Evolutionary conservation across 2,113 vertebrate genomes (phyloP).

Genomic region (Passer domesticus): DNA sequence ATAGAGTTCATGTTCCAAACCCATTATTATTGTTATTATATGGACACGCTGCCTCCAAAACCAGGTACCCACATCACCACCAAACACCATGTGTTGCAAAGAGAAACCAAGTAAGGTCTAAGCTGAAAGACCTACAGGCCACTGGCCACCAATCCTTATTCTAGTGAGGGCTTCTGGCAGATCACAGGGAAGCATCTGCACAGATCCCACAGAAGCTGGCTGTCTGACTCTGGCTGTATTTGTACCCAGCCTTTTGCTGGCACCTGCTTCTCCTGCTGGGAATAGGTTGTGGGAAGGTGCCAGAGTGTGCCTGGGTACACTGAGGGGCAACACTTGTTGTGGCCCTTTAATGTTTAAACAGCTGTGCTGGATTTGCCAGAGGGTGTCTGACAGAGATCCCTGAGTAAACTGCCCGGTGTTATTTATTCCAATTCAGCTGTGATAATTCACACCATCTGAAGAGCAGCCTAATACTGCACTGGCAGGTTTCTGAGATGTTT

Average conservation of each 20-base stretch:
- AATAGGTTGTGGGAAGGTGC: background rate
- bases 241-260: background rate
- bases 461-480: background rate
- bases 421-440: slow-evolving; percentile 12
- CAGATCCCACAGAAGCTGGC: background rate
- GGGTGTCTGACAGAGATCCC: background rate
- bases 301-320: background rate
- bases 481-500: background rate
- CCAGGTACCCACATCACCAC: background rate
- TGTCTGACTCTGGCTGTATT: background rate
- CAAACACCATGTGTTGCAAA: background rate
- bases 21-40: background rate
- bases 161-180: background rate
- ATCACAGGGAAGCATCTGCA: background rate
- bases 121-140: background rate
- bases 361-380: slow-evolving; percentile 14
- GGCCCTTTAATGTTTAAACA: slow-evolving; percentile 13
- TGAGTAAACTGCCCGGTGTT: background rate
- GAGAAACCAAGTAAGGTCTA: background rate
- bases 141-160: background rate
- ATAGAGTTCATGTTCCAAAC: background rate
- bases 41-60: background rate
- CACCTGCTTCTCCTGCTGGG: background rate
- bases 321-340: background rate
- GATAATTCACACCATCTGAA: slow-evolving; percentile 23